Evolutionary conservation across 2,113 vertebrate genomes (phyloP).

Genomic region (Arenaria interpres): DNA sequence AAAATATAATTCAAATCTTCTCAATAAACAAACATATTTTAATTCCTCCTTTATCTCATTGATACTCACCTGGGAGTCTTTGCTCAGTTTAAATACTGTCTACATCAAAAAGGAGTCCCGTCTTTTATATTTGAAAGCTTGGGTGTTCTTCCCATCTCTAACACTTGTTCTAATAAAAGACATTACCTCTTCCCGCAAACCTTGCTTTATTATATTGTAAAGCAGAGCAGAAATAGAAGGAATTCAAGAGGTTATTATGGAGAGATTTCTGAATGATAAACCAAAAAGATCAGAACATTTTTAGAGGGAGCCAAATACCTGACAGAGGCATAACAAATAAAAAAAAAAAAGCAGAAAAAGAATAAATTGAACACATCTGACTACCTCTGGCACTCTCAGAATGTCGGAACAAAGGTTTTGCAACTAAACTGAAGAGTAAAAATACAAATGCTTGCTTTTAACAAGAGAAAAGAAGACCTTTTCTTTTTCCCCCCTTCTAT

Average conservation of each 20-base stretch:
- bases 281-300: neutral
- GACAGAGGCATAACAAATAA: neutral
- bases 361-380: neutral
- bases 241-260: neutral
- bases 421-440: neutral
- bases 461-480: neutral
- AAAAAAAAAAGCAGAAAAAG: neutral
- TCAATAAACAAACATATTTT: conserved; percentile 4
- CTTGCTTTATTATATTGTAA: neutral
- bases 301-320: neutral
- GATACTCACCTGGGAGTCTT: neutral
- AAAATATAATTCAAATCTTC: neutral
- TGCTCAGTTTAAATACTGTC: neutral
- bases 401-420: neutral
- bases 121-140: neutral
- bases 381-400: neutral
- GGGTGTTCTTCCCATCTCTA: neutral
- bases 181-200: neutral
- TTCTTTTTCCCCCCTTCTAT: neutral
- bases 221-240: neutral
- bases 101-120: neutral
- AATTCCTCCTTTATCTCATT: neutral
- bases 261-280: neutral
- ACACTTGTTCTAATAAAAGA: neutral
- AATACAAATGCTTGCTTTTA: neutral